Conservation (phyloP, 2,113 vertebrate species). For the Miniopterus natalensis region DNA sequence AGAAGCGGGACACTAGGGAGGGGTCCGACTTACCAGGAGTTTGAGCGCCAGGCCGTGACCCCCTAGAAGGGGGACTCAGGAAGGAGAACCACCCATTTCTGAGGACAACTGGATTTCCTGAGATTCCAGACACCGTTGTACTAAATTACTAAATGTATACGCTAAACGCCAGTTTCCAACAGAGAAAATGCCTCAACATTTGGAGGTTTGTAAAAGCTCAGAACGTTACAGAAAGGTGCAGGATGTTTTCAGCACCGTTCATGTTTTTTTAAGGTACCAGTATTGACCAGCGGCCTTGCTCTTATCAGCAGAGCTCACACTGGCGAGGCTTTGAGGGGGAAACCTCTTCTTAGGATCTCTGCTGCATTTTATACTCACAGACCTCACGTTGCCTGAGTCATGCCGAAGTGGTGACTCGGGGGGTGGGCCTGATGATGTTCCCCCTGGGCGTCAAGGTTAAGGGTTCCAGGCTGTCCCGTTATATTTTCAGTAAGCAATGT, state of each 20-base stretch:
- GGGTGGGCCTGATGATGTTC: not conserved
- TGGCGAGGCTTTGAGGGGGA: not conserved
- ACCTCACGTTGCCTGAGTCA: not conserved
- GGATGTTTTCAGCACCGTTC: not conserved
- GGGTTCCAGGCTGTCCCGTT: not conserved
- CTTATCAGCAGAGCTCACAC: not conserved
- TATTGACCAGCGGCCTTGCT: not conserved
- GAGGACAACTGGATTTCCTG: not conserved
- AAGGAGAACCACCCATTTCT: not conserved
- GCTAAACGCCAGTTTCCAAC: not conserved
- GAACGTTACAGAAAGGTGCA: not conserved
- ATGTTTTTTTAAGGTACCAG: not conserved
- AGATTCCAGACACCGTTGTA: not conserved
- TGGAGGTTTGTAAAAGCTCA: not conserved
- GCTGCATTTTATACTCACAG: not conserved
- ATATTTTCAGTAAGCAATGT: not conserved
- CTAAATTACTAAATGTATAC: not conserved
- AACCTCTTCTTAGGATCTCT: not conserved
- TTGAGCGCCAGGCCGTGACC: not conserved
- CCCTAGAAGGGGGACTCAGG: not conserved
- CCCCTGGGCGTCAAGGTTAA: not conserved
- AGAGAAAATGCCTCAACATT: not conserved
- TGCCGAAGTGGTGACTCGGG: not conserved
- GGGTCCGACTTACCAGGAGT: accelerated
- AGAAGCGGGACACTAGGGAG: too few relatives aligned